Base-by-base conservation (phyloP, 1,140 invertebrate genomes). In the Drosophila ohnishii region DNA sequence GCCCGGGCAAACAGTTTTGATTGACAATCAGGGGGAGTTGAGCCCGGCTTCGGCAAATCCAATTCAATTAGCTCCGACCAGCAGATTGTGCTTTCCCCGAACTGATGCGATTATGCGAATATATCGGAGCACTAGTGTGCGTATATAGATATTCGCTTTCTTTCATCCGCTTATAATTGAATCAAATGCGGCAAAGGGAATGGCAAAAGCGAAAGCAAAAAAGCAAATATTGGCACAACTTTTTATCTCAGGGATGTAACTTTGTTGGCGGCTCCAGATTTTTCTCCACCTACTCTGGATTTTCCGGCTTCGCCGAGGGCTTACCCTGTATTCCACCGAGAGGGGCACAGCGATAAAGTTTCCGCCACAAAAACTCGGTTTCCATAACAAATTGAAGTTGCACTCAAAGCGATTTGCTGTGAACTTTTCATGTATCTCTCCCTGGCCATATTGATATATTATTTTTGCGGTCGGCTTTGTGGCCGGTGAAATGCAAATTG, bases 111-210 rank as follows among this genome's bases (percentile, higher is more conserved):
- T 70, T 48, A 45, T 82, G 75, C 57, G 60, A 42, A 72, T 73
- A 45, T 72, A 53, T 37, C 51, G 19, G 19, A 32, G 39, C 25
- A 32, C 13, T 60, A 60, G 47, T 34, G 19, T 28, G 28, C 48
- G 55, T 59, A 59, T 50, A 72, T 10, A 39, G 66, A 61, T 50
- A 58, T 63, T 39, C 47, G 57, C 59, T 53, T 51, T 67, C 61
- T 67, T 78, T 80, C 50, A 85, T 85, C 81, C 81, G 81, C 74
- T 76, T 71, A 85, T 85, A 85, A 85, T 85, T 85, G 81, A 85
- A 85, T 85, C 79, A 85, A 84, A 80, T 62, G 77, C 81, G 81
- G 50, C 64, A 70, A 50, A 40, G 44, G 65, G 51, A 71, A 71
- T 25, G 66, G 35, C 30, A 30, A 16, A 65, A 66, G 58, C 57